These are phyloP conservation scores for Harlomillsia oculata DNA, from an alignment of 1,140 invertebrate genomes.

Conservation along the genomic window DNA sequence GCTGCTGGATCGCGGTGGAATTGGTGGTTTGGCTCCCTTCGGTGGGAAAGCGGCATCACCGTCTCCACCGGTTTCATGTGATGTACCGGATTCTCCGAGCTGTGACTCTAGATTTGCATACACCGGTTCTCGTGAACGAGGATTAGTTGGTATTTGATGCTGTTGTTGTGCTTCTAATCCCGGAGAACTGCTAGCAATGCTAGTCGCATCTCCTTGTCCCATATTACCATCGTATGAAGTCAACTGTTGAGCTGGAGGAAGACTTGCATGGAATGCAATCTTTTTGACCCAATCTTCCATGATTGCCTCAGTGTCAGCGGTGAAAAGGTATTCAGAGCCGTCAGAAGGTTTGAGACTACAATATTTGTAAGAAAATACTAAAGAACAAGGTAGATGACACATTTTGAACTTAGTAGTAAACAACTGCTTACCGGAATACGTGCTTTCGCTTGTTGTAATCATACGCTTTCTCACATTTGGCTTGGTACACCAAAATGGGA, in stretches of 20 bases:
- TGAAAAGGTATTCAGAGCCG: slow-evolving; percentile 85
- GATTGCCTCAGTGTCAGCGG: slow-evolving; percentile 56
- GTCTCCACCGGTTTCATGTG: too few species aligned
- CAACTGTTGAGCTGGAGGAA: slow-evolving; percentile 79
- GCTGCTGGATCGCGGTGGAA: slow-evolving; percentile 31
- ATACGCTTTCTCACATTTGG: slow-evolving; percentile 68
- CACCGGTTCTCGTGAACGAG: slow-evolving; percentile 32
- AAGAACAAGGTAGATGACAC: neutral
- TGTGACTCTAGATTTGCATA: slow-evolving; percentile 33
- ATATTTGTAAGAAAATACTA: neutral
- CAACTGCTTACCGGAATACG: slow-evolving; percentile 58
- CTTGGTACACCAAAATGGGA: slow-evolving; percentile 80
- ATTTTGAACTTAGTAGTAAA: too few species aligned
- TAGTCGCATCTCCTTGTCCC: slow-evolving; percentile 36
- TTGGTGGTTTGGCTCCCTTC: slow-evolving; percentile 27
- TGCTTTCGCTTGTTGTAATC: slow-evolving; percentile 94
- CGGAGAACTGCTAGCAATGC: slow-evolving; percentile 12
- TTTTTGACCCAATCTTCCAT: slow-evolving; percentile 82
- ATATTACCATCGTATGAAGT: slow-evolving; percentile 62
- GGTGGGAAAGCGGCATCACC: too few species aligned
- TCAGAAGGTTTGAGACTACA: slow-evolving; percentile 62
- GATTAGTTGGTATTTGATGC: slow-evolving; percentile 13
- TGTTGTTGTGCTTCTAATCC: too few species aligned
- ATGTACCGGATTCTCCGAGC: slow-evolving; percentile 12
- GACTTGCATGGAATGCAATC: slow-evolving; percentile 82